These are phyloP conservation scores for Pristionchus arcanus DNA, from an alignment of 2,888 invertebrate species.

Conservation along the genomic window DNA sequence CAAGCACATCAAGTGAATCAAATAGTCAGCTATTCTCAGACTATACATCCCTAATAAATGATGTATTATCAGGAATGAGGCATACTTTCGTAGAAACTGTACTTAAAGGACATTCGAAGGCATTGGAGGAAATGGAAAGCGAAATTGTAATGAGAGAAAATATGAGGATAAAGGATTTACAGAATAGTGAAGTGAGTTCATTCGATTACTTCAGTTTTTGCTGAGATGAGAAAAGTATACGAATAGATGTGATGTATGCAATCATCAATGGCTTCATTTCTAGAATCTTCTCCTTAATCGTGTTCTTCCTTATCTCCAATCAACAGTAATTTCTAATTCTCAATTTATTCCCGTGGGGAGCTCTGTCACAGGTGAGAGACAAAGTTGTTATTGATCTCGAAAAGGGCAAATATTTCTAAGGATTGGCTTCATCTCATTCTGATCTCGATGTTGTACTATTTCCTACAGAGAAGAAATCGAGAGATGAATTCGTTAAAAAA, in stretches of 20 bases:
- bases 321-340: not conserved
- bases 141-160: constrained; percentile 22
- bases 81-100: not conserved
- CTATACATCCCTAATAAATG: not conserved
- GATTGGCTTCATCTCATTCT: constrained; percentile 36
- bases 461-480: not conserved
- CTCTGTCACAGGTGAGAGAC: constrained; percentile 23
- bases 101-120: not conserved
- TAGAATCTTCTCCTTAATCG: constrained; percentile 23
- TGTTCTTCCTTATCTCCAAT: constrained; percentile 26
- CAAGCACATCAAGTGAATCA: constrained; percentile 20
- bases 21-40: not conserved
- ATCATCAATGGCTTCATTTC: not conserved
- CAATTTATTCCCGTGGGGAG: constrained; percentile 42
- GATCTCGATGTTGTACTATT: constrained; percentile 49
- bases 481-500: constrained; percentile 12
- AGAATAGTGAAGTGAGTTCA: not conserved
- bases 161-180: not conserved
- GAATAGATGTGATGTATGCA: not conserved
- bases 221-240: not conserved
- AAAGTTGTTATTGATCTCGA: too few species aligned
- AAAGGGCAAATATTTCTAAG: not conserved
- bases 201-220: too few species aligned
- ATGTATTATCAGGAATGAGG: not conserved
- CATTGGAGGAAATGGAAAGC: constrained; percentile 16